Base-by-base conservation (phyloP, 2,113 vertebrate genomes). In the Heterocephalus glaber region DNA sequence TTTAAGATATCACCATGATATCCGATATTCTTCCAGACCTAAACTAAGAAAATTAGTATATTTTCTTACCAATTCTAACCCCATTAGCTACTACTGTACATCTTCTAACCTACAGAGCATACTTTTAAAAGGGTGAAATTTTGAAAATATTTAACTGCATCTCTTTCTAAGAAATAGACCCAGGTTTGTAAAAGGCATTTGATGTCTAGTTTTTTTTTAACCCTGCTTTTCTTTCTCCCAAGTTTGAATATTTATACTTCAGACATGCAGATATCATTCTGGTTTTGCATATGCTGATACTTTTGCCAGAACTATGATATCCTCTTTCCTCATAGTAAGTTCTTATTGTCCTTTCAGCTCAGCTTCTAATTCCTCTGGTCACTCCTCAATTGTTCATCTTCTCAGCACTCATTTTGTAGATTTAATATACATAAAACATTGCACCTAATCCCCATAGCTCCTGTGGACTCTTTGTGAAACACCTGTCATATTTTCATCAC, bases 391-490 rank as follows among this genome's bases (percentile, higher is more conserved):
- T 44, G 11, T 74, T 44, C 4, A 68, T 90, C 41, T 81, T 44
- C 52, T 86, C 22, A 5, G 11, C 56, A 30, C 28, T 77, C 41
- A 33, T 24, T 38, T 20, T 84, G 28, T 70, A 60, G 66, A 26
- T 86, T 41, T 4, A 79, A 49, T 7, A 65, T 28, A 52, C 10
- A 30, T 70, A 74, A 38, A 77, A 2, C 35, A 35, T 35, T 30
- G 7, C 0, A 8, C 4, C 30, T 30, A 41, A 7, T 52, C 0
- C 1, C 11, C 7, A 56, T 38, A 26, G 54, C 22, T 86, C 22
- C 49, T 84, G 35, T 66, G 81, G 89, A 6, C 12, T 49, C 10
- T 41, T 47, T 38, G n/a, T 49, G 41, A 72, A 54, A 10, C 2
- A 9, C 44, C 28, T 84, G 11, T 3, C 19, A 47, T 35, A 20